These are phyloP conservation scores for Heliconius hermathena DNA, from an alignment of 1,140 invertebrate genomes.

Conservation along the genomic window DNA sequence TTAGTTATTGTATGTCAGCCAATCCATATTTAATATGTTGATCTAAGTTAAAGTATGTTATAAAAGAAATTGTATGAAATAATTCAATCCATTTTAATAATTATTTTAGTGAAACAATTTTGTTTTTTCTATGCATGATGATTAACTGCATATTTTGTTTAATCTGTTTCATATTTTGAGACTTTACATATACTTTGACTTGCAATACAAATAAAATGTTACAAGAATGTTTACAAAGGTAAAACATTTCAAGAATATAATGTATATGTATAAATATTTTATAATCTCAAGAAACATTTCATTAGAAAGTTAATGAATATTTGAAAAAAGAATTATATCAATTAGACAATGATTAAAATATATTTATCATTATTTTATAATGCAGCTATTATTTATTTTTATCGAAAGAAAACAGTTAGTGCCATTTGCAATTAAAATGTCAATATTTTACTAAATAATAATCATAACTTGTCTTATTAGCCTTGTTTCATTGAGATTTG, in stretches of 20 bases:
- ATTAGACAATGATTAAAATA: not conserved
- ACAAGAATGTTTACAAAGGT: not conserved
- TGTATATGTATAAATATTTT: not conserved
- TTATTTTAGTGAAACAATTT: not conserved
- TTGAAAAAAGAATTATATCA: not conserved
- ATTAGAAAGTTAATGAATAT: not conserved
- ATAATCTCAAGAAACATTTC: not conserved
- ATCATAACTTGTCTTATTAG: not conserved
- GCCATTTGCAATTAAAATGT: not conserved
- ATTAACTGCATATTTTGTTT: not conserved
- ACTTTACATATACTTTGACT: too few species aligned
- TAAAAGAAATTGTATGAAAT: not conserved
- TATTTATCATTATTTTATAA: not conserved
- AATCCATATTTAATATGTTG: slow-evolving; percentile 7
- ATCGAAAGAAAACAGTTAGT: not conserved
- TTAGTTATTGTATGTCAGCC: not conserved
- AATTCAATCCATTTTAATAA: not conserved
- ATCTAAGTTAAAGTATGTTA: not conserved
- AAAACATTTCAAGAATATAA: not conserved
- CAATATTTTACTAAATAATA: not conserved
- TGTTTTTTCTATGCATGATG: not conserved
- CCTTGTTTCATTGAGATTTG: not conserved
- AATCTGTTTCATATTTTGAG: not conserved
- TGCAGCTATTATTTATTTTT: not conserved
- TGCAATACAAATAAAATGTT: not conserved